A percentile compares a stretch with the other conserved stretches of the same genome.
Evolutionary conservation across 2,797 vertebrate species (phyloP).

Genomic region (Aeoliscus strigatus): DNA sequence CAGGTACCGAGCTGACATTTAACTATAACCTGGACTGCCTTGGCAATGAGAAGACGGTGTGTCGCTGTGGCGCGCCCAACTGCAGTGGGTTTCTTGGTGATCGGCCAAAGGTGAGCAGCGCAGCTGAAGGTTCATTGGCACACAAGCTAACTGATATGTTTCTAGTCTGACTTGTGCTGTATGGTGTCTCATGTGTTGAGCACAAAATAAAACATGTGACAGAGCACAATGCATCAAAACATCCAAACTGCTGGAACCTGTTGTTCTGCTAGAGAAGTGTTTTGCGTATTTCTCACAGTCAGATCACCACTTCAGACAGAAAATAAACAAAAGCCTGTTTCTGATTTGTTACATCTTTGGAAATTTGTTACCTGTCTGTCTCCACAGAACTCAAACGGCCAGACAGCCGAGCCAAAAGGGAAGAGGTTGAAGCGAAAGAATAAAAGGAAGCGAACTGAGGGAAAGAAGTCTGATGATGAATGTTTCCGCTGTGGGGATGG

Average conservation of each 20-base stretch:
- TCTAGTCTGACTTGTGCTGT: too few species aligned
- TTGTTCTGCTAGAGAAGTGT: too few species aligned
- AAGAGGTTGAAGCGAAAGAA: constrained; percentile 87
- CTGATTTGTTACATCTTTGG: too few species aligned
- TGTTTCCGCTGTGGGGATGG: constrained; percentile 97
- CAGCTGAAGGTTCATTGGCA: too few species aligned
- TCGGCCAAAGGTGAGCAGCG: constrained; percentile 85
- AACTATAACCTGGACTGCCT: constrained; percentile 98
- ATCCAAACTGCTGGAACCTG: too few species aligned
- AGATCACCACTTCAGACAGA: too few species aligned
- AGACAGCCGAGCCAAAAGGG: constrained; percentile 84
- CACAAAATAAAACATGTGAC: too few species aligned
- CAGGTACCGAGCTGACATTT: constrained; percentile 94
- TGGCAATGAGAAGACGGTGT: constrained; percentile 95
- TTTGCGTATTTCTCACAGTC: too few species aligned
- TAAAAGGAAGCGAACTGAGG: constrained; percentile 75
- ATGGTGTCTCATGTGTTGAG: too few species aligned
- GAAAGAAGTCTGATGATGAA: constrained; percentile 89
- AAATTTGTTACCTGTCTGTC: background rate
- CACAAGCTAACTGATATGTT: too few species aligned
- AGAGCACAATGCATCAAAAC: too few species aligned
- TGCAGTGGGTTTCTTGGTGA: constrained; percentile 97
- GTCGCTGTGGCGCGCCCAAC: constrained; percentile 93
- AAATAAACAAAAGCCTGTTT: too few species aligned
- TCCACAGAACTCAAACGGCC: constrained; percentile 56